Base-by-base conservation (phyloP, 2,888 invertebrate species). In the Labia minor region DNA sequence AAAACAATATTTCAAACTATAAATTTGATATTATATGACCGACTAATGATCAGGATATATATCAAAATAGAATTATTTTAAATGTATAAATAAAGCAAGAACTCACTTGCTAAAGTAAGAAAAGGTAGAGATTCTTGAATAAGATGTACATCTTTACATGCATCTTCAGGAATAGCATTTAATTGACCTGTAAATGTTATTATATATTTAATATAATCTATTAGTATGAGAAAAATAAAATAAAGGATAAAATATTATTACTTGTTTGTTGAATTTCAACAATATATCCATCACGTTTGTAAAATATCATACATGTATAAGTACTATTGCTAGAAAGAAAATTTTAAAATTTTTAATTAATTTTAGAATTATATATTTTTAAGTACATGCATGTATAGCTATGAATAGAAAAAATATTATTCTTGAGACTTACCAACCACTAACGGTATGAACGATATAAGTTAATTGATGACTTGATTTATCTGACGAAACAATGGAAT, bases 131-230 rank as follows among this genome's bases (percentile, higher is more conserved):
- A n/a, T 49, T 49, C 49, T 16, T 11, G 49, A 49, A 11, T 49
- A 3, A 49, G 16, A 49, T 49, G 3, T 10, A 49, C 16, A 10
- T 49, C 16, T n/a, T 80, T 76, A 77, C 88, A 89, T 0, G 88
- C 88, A 73, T 87, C 87, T 68, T 86, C 84, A 1, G 88, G 83
- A 71, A 77, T 75, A 49, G 49, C 3, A 49, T 49, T 49, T 49
- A 49, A 49, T 49, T 49, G 49, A 49, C 49, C 49, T 49, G 16
- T 8, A 49, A 49, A 4, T 10, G 49, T 49, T n/a, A 49, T 10
- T 49, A 10, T n/a, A 8, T 16, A 49, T n/a, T 49, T 49, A 49
- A 49, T 49, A 26, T 26, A 26, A 26, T 26, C 8, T 26, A 26
- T 6, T 26, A 26, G 8, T 8, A 26, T 6, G 8, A 6, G 4